phyloP scores from a whole-genome alignment of 2,113 vertebrate species.

The Coryphaenoides rupestris region DNA sequence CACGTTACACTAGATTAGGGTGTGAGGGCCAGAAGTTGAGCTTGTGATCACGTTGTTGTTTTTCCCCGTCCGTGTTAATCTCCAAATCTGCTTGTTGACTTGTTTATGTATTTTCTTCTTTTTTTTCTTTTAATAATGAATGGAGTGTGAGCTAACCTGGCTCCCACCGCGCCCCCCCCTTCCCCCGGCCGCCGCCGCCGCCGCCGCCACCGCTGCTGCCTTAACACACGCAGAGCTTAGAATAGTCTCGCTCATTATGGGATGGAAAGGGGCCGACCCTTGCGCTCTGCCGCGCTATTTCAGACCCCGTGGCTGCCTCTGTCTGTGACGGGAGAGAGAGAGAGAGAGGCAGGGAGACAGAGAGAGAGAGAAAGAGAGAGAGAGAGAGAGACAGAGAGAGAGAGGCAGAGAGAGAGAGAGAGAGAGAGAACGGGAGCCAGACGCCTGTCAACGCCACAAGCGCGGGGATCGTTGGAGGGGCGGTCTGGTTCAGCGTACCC shows the following conservation, averaged over 20 bases:
- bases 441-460: conserved; percentile 51
- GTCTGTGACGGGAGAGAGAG: too few relatives aligned
- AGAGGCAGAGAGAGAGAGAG: too few relatives aligned
- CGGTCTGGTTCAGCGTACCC: conserved; percentile 33
- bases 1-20: conserved; percentile 34
- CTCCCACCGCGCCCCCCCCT: too few relatives aligned
- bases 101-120: not conserved
- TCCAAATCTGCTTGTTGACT: conserved; percentile 61
- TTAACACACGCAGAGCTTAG: conserved; percentile 61
- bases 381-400: too few relatives aligned
- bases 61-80: conserved; percentile 43
- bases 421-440: conserved; percentile 32
- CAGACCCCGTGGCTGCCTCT: conserved; percentile 49
- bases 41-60: conserved; percentile 46
- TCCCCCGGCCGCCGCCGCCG: too few relatives aligned
- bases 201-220: conserved; percentile 35
- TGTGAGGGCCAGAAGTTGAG: conserved; percentile 30
- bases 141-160: conserved; percentile 21
- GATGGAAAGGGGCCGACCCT: conserved; percentile 57
- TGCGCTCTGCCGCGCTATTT: conserved; percentile 56
- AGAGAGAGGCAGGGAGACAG: too few relatives aligned
- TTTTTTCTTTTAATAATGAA: too few relatives aligned
- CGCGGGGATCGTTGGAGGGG: conserved; percentile 29
- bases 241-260: conserved; percentile 67
- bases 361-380: too few relatives aligned